A percentile compares a stretch with the other conserved stretches of the same genome.
phyloP scores from a whole-genome alignment of 2,797 vertebrate species.

The Schizothorax lantsangensis region DNA sequence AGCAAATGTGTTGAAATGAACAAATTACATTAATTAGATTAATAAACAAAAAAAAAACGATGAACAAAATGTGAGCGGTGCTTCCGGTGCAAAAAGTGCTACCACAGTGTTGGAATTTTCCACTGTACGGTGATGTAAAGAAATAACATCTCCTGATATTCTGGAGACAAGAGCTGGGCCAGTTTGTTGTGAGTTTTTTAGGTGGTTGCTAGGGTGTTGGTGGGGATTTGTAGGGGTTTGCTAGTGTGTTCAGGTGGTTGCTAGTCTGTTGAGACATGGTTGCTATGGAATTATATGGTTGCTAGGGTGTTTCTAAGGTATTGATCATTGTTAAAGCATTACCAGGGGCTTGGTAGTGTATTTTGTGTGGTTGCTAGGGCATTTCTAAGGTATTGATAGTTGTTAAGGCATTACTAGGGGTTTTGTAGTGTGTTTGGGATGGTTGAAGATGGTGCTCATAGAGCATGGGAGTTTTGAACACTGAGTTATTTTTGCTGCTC shows the following conservation, averaged over 20 bases:
- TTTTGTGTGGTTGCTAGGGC: neutral
- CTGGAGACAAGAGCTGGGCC: neutral
- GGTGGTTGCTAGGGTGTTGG: neutral
- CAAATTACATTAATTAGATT: neutral
- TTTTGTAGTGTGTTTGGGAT: neutral
- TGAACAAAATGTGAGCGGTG: neutral
- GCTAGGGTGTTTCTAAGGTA: too few relatives aligned
- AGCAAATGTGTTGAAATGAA: neutral
- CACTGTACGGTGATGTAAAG: neutral
- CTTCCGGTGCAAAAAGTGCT: neutral
- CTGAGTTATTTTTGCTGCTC: too few relatives aligned
- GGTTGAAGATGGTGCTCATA: too few relatives aligned
- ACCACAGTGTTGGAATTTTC: neutral
- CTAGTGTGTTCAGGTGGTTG: neutral
- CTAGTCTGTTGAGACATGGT: too few relatives aligned
- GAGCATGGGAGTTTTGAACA: too few relatives aligned
- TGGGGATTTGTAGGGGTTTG: neutral
- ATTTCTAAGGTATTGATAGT: neutral
- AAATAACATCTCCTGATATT: neutral
- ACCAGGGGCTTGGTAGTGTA: neutral
- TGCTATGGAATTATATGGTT: too few relatives aligned
- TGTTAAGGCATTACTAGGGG: neutral
- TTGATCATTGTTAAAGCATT: too few relatives aligned
- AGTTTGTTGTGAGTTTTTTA: neutral
- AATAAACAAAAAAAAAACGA: neutral